Conservation (phyloP, 2,113 vertebrate genomes). For the Varanus salvator region DNA sequence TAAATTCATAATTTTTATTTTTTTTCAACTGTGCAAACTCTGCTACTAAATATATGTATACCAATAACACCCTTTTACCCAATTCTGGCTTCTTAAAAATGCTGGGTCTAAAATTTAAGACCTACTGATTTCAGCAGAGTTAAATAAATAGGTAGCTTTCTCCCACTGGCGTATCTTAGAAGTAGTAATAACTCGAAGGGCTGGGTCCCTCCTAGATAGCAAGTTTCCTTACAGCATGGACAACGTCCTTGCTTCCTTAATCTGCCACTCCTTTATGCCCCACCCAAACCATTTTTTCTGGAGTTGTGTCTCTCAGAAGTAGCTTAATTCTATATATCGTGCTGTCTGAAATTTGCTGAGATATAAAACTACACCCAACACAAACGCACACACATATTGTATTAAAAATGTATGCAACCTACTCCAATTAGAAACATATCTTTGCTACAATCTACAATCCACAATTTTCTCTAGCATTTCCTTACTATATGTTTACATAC, state of each 20-base stretch:
- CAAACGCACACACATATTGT: not conserved
- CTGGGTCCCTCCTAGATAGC: not conserved
- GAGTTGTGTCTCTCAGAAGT: not conserved
- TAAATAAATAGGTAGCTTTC: not conserved
- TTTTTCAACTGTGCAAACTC: not conserved
- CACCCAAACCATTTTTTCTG: not conserved
- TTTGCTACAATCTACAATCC: conserved; percentile 19
- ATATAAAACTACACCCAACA: not conserved
- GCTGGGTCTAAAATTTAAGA: not conserved
- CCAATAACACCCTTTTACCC: conserved; percentile 10
- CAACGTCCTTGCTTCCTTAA: not conserved
- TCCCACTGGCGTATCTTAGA: not conserved
- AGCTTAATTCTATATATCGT: not conserved
- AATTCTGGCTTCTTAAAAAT: conserved; percentile 7
- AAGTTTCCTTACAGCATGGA: not conserved
- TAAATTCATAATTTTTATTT: not conserved
- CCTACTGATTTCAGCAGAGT: not conserved
- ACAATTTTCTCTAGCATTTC: not conserved
- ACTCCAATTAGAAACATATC: conserved; percentile 14
- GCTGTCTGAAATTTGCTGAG: conserved; percentile 5
- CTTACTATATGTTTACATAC: not conserved
- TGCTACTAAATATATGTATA: conserved; percentile 10
- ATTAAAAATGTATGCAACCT: conserved; percentile 26
- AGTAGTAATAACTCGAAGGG: not conserved
- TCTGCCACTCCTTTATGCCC: not conserved